Conservation (phyloP, 2,113 vertebrate genomes). For the Aphelocoma coerulescens region DNA sequence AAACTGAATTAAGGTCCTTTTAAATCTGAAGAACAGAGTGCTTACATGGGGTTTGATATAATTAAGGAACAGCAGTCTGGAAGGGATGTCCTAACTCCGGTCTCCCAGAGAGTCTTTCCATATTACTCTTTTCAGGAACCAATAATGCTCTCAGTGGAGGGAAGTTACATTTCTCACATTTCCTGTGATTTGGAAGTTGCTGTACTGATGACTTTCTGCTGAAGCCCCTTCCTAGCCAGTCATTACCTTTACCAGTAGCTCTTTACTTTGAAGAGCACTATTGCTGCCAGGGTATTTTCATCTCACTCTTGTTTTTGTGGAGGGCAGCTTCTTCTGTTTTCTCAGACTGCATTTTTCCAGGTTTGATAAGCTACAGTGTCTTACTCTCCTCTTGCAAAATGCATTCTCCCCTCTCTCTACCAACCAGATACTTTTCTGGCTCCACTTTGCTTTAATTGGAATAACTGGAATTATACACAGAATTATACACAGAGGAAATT, state of each 20-base stretch:
- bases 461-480: not conserved
- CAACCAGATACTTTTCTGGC: not conserved
- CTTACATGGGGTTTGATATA: constrained; percentile 5
- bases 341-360: not conserved
- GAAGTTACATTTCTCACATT: not conserved
- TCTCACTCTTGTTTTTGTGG: not conserved
- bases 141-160: not conserved
- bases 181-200: not conserved
- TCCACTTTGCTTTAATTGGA: not conserved
- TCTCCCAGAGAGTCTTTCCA: not conserved
- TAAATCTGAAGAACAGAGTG: constrained; percentile 43
- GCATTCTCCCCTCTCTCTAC: not conserved
- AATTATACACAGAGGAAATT: constrained; percentile 44
- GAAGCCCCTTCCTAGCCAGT: not conserved
- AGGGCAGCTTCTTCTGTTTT: not conserved
- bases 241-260: not conserved
- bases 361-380: not conserved
- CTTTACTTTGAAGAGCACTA: not conserved
- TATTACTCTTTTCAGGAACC: not conserved
- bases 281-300: not conserved
- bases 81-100: not conserved
- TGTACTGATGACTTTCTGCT: not conserved
- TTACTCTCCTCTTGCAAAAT: not conserved
- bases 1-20: constrained; percentile 50
- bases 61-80: constrained; percentile 32